Evolutionary conservation across 2,113 vertebrate genomes (phyloP).

Genomic region (Chamaetylas fuelleborni): DNA sequence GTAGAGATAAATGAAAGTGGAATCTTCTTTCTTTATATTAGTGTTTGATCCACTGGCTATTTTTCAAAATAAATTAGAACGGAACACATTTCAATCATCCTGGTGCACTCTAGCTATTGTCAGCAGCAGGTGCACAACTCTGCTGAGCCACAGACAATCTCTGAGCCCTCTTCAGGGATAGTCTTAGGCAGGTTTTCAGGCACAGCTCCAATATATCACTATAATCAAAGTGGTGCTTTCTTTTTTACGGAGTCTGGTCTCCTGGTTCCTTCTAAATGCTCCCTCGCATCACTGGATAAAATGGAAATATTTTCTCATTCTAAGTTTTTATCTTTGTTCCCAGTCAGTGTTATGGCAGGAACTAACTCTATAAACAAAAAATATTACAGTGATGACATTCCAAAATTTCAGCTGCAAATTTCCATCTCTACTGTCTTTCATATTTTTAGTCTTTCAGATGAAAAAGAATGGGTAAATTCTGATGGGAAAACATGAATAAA

Average conservation of each 20-base stretch:
- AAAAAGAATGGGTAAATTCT: not conserved
- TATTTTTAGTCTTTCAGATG: not conserved
- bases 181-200: not conserved
- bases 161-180: not conserved
- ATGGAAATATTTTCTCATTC: not conserved
- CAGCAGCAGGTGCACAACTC: not conserved
- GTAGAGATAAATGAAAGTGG: not conserved
- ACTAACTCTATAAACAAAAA: not conserved
- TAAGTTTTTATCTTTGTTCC: not conserved
- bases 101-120: not conserved
- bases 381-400: not conserved
- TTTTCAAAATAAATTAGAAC: not conserved
- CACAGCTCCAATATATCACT: not conserved
- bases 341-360: not conserved
- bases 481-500: not conserved
- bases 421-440: not conserved
- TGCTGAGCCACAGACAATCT: not conserved
- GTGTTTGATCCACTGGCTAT: not conserved
- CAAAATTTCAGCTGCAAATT: not conserved
- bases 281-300: not conserved
- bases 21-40: not conserved
- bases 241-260: not conserved
- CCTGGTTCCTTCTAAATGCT: not conserved
- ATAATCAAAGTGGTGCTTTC: not conserved
- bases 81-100: not conserved